These are phyloP conservation scores for Neotoma lepida DNA, from an alignment of 2,113 vertebrate genomes.

Conservation along the genomic window DNA sequence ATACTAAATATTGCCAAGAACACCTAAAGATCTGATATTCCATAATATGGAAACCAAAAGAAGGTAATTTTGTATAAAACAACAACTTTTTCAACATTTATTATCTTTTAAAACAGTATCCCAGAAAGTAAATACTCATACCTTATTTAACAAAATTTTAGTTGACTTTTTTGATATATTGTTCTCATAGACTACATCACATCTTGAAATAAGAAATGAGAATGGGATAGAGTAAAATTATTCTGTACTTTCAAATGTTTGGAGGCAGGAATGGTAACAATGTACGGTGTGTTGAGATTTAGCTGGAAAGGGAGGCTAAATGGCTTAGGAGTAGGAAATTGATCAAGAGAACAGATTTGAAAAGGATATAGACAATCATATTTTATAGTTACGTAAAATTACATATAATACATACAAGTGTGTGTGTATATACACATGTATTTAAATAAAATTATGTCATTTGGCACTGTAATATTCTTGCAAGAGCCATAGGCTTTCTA, in stretches of 20 bases:
- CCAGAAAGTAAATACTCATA: neutral
- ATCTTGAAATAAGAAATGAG: neutral
- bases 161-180: neutral
- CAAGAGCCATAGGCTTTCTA: neutral
- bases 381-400: neutral
- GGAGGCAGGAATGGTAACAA: neutral
- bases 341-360: neutral
- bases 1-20: neutral
- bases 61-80: neutral
- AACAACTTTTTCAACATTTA: conserved; percentile 26
- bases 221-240: neutral
- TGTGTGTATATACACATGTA: neutral
- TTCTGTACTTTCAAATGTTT: neutral
- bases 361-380: neutral
- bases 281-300: neutral
- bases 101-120: neutral
- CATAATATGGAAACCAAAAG: neutral
- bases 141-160: neutral
- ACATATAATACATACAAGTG: neutral
- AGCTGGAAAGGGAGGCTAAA: neutral
- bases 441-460: neutral
- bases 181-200: neutral
- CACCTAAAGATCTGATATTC: neutral
- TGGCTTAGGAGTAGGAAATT: neutral
- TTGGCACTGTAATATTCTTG: neutral